Conservation (phyloP, 2,888 invertebrate genomes). For the Drosophila parthenogenetica region DNA sequence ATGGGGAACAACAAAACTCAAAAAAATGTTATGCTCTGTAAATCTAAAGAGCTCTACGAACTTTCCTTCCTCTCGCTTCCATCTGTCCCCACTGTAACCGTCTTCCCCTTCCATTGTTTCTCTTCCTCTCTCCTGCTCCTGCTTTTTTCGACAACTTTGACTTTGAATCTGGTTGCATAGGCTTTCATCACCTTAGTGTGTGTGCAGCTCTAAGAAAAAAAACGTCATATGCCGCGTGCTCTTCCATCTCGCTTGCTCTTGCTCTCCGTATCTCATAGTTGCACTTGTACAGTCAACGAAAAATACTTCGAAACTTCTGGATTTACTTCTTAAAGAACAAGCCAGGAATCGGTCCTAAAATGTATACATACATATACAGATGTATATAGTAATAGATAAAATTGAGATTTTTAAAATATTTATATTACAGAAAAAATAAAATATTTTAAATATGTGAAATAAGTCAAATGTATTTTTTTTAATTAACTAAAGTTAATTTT, state of each 20-base stretch:
- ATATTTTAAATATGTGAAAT: too few relatives aligned
- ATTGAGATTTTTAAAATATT: too few relatives aligned
- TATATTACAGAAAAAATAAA: too few relatives aligned
- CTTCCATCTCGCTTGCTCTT: neutral
- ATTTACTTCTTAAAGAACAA: neutral
- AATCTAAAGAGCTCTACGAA: conserved; percentile 46
- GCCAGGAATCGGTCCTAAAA: neutral
- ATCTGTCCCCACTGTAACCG: too few relatives aligned
- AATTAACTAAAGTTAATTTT: too few relatives aligned
- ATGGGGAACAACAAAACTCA: neutral
- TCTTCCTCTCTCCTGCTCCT: neutral
- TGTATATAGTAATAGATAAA: too few relatives aligned
- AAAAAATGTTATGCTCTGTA: conserved; percentile 47
- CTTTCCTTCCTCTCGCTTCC: conserved; percentile 5
- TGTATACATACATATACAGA: too few relatives aligned
- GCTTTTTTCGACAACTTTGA: conserved; percentile 15
- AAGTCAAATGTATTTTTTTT: too few relatives aligned
- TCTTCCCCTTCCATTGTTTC: neutral
- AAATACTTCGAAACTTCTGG: neutral
- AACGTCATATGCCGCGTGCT: conserved; percentile 19
- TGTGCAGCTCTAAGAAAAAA: conserved; percentile 26
- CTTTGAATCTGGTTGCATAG: conserved; percentile 36
- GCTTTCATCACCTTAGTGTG: conserved; percentile 16
- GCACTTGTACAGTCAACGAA: conserved; percentile 9
- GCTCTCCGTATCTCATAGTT: neutral